Evolutionary conservation across 2,888 invertebrate species (phyloP).

Genomic region (Leptinotarsa tumamoca): DNA sequence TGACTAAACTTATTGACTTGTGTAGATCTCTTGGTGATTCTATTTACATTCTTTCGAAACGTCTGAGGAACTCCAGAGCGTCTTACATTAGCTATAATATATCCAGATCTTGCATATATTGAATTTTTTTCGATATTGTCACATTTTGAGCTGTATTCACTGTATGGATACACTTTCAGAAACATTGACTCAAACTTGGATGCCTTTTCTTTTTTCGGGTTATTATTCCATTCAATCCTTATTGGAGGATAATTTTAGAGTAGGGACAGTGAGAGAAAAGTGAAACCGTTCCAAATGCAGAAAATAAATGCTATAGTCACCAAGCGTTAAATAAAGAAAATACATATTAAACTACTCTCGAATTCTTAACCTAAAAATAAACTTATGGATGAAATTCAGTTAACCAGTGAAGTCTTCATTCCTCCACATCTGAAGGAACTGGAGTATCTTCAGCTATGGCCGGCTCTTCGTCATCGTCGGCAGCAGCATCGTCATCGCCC

Average conservation of each 20-base stretch:
- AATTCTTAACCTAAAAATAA: conserved; percentile 31
- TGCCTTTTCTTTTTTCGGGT: background rate
- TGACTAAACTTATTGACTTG: no score
- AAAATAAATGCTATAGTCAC: conserved; percentile 44
- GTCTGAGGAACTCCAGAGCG: no score
- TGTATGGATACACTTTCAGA: background rate
- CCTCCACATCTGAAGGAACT: conserved; percentile 50
- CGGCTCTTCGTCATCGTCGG: conserved; percentile 52
- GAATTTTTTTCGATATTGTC: no score
- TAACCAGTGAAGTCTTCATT: conserved; percentile 27
- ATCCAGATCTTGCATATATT: no score
- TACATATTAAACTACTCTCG: conserved; percentile 29
- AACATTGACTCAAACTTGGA: background rate
- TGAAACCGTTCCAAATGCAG: conserved; percentile 40
- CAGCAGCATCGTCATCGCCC: conserved; percentile 24
- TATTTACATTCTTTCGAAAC: no score
- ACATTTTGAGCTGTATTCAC: background rate
- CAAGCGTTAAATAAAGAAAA: conserved; percentile 34
- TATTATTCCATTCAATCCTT: conserved; percentile 9
- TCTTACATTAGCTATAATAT: no score
- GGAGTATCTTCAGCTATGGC: conserved; percentile 57
- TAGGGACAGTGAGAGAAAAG: conserved; percentile 1
- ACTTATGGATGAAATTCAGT: background rate
- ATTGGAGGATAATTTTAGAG: background rate
- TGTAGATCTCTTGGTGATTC: no score